Evolutionary conservation across 2,797 vertebrate genomes (phyloP), one percentile per base, ranked within the genome.

Genomic region (Serranus cabrilla): DNA sequence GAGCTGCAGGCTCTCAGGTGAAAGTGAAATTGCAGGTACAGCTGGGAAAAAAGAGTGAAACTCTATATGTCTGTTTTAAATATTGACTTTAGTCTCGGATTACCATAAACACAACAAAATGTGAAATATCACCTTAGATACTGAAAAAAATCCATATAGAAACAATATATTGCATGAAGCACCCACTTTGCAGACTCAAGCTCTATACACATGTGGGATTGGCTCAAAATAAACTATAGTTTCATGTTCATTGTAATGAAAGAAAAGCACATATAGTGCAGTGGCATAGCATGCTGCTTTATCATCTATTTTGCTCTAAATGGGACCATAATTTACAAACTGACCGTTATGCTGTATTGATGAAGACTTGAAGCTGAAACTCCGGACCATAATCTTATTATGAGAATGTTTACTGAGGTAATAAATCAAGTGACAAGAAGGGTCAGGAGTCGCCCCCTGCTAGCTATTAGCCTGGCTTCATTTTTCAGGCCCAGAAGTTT

Each of bases 1-100:
- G 60, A 57, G 71, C 71, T 65, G 46, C 54, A 65, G 45, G 54
- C 56, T 67, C 56, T 67, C 31, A 59, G 62, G 55, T 74, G 46
- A 45, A 27, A 8, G 14, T 10, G 11, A 54, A 47, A 46, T 12
- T 59, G 5, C n/a, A 58, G 55, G 11, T 37, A 20, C 10, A 52
- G 14, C 1, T 2, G 43, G 9, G 55, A 45, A 46, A 71, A 40
- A 68, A 45, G 14, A 52, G 7, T 37, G n/a, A 61, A 65, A 17
- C 7, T 40, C 43, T 9, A 23, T 42, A 50, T 17, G 16, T 37
- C 2, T 11, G 20, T 42, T 23, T 58, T 6, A 20, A 55, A 47
- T 25, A 39, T 8, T 2, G 7, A 46, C 37, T 54, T 25, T 25
- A 27, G 12, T 72, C 18, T 43, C 0, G 21, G 4, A 50, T 49